A percentile compares a stretch with the other conserved stretches of the same genome.
Evolutionary conservation across 2,797 vertebrate species (phyloP).

Genomic region (Vultur gryphus): DNA sequence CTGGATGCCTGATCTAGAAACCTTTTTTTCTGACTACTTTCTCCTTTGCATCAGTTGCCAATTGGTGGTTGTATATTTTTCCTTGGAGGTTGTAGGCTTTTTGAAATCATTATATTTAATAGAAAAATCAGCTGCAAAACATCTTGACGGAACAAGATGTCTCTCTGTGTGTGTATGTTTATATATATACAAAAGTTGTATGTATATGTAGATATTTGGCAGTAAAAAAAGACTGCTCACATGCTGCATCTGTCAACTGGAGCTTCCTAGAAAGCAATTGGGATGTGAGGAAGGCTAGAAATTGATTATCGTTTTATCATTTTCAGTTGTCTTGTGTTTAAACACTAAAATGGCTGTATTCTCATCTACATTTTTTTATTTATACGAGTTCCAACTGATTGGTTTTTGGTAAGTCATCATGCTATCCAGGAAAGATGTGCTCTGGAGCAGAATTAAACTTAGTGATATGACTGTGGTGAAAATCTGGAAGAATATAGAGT

Average conservation of each 20-base stretch:
- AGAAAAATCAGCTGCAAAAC: neutral
- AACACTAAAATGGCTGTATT: neutral
- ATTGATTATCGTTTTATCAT: accelerated
- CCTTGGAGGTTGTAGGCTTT: neutral
- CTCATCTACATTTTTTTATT: neutral
- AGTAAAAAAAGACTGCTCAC: neutral
- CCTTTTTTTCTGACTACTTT: neutral
- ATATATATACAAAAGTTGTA: neutral
- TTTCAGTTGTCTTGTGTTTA: neutral
- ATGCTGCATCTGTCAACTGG: neutral
- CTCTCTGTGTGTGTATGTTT: neutral
- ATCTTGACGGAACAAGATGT: neutral
- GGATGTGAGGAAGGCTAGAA: neutral
- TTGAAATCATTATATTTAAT: neutral
- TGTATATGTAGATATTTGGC: neutral
- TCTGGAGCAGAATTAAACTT: constrained; percentile 4
- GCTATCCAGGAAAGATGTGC: neutral
- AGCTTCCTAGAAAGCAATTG: neutral
- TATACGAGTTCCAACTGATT: neutral
- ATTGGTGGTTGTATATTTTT: neutral
- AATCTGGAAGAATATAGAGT: neutral
- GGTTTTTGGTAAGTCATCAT: neutral
- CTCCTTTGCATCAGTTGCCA: neutral
- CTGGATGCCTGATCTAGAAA: neutral
- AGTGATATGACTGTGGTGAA: neutral